phyloP scores from a whole-genome alignment of 1,140 invertebrate species.

The Bombus confusus region DNA sequence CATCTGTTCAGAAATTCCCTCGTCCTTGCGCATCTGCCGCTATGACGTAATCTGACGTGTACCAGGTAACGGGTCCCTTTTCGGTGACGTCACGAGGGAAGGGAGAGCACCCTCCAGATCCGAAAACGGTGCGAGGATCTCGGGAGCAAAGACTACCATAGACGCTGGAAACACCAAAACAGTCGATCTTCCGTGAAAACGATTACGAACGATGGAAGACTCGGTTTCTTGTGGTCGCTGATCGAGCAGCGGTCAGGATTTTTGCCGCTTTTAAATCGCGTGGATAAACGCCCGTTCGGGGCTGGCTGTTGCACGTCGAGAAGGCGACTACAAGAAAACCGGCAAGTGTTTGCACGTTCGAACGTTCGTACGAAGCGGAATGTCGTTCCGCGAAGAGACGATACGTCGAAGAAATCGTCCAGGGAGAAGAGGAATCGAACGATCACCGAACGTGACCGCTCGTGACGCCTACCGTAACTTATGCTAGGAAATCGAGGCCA shows the following conservation, averaged over 20 bases:
- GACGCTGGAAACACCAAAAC: background rate
- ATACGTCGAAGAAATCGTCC: constrained; percentile 46
- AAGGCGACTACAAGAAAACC: constrained; percentile 25
- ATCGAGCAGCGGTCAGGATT: constrained; percentile 3
- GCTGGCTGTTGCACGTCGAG: background rate
- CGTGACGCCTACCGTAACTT: constrained; percentile 30
- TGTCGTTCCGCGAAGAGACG: constrained; percentile 51
- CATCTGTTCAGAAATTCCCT: constrained; percentile 31
- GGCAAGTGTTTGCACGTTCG: constrained; percentile 54
- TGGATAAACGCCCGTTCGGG: constrained; percentile 7
- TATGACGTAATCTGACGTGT: constrained; percentile 72
- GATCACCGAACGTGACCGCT: constrained; percentile 46
- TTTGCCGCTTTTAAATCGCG: constrained; percentile 42
- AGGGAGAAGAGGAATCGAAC: constrained; percentile 45
- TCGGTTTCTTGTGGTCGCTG: background rate
- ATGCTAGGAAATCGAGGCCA: constrained; percentile 25
- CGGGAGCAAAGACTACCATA: background rate
- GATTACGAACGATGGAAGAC: constrained; percentile 5
- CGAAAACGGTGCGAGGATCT: background rate
- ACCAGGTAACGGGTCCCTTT: constrained; percentile 70
- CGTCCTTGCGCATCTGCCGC: constrained; percentile 56
- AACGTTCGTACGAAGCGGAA: constrained; percentile 56
- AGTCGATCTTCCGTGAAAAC: constrained; percentile 26
- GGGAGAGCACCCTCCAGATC: constrained; percentile 18
- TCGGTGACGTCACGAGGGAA: constrained; percentile 62